These are phyloP conservation scores for Paraplagusia blochii DNA, from an alignment of 2,113 vertebrate genomes.

Conservation along the genomic window DNA sequence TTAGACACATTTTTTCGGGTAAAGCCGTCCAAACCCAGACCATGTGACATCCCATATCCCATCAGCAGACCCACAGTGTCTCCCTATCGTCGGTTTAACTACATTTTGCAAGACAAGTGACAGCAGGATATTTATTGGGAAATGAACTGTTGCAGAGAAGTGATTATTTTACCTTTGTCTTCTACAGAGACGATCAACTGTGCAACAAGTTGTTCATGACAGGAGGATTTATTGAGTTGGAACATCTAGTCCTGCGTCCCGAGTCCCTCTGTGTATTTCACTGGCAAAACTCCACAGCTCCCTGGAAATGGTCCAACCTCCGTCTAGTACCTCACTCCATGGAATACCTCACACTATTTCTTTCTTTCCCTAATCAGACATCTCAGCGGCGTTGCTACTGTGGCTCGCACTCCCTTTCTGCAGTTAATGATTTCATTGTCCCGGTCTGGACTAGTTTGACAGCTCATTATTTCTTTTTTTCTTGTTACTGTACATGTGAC, in stretches of 20 bases:
- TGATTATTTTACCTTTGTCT: too few relatives aligned
- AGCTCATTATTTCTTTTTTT: constrained; percentile 17
- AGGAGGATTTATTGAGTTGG: constrained; percentile 42
- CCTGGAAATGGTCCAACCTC: constrained; percentile 36
- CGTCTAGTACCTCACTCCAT: constrained; percentile 13
- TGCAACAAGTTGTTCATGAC: constrained; percentile 8
- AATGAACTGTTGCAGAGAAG: constrained; percentile 5
- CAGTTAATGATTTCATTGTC: constrained; percentile 15
- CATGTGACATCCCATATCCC: too few relatives aligned
- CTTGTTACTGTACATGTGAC: background rate
- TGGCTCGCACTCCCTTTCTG: constrained; percentile 7
- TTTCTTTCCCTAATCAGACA: constrained; percentile 25
- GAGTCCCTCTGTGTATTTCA: constrained; percentile 24
- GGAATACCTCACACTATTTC: background rate
- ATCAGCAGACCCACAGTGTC: too few relatives aligned
- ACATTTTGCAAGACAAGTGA: too few relatives aligned
- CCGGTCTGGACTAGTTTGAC: constrained; percentile 13
- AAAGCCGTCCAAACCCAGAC: too few relatives aligned
- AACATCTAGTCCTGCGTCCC: constrained; percentile 18
- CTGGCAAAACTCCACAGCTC: constrained; percentile 35
- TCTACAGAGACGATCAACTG: too few relatives aligned
- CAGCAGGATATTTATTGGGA: background rate
- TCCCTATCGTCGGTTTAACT: too few relatives aligned
- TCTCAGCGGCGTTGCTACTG: constrained; percentile 25
- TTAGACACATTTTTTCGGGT: too few relatives aligned